Percentiles rank a stretch among this genome's conserved stretches.
Evolutionary conservation across 2,113 vertebrate genomes (phyloP).

Genomic region (Bathybates hornii): DNA sequence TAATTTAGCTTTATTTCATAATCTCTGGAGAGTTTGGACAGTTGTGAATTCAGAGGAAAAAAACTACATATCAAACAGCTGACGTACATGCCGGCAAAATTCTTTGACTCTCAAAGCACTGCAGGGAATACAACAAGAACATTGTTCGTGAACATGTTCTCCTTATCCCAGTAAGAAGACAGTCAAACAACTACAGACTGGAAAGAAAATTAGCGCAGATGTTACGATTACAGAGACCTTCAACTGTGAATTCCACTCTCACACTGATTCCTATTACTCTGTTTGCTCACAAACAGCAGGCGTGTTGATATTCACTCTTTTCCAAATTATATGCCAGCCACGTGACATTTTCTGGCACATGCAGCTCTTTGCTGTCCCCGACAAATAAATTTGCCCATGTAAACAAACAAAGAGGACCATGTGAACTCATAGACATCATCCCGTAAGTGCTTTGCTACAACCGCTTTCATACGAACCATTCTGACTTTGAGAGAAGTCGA

Average conservation of each 20-base stretch:
- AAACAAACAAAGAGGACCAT: constrained; percentile 24
- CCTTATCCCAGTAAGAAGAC: constrained; percentile 7
- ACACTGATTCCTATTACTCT: background rate
- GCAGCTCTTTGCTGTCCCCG: background rate
- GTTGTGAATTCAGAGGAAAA: constrained; percentile 31
- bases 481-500: background rate
- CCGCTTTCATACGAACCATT: constrained; percentile 31
- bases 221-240: background rate
- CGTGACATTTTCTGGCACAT: constrained; percentile 10
- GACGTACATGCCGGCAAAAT: background rate
- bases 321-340: constrained; percentile 4
- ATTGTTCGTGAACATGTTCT: constrained; percentile 14
- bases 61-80: constrained; percentile 35
- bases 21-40: constrained; percentile 42
- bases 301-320: constrained; percentile 17
- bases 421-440: constrained; percentile 1
- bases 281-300: constrained; percentile 29
- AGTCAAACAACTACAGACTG: constrained; percentile 5
- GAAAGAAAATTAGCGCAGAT: constrained; percentile 3
- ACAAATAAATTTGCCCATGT: constrained; percentile 22
- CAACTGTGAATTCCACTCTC: constrained; percentile 22
- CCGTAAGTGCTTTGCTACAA: background rate
- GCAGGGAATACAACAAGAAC: constrained; percentile 13
- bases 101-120: background rate
- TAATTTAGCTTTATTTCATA: constrained; percentile 43